A percentile compares a stretch with the other conserved stretches of the same genome.
Evolutionary conservation across 2,113 vertebrate genomes (phyloP).

Genomic region (Melierax canorus): DNA sequence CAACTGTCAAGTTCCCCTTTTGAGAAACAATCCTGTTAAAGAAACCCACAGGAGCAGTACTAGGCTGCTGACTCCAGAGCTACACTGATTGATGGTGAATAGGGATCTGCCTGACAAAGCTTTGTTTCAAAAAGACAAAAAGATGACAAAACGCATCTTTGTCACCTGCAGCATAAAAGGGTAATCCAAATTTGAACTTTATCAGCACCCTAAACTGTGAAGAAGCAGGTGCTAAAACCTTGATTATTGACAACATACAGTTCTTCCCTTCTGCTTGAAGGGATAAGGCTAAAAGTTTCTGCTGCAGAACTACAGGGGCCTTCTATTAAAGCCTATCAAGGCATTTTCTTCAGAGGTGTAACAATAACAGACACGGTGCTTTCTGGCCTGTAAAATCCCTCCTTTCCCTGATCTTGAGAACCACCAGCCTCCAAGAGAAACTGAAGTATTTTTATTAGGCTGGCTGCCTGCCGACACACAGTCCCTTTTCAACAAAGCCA

Average conservation of each 20-base stretch:
- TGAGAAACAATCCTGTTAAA: not conserved
- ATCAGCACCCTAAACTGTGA: not conserved
- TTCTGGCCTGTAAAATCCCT: not conserved
- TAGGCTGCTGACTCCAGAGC: not conserved
- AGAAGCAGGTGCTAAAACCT: not conserved
- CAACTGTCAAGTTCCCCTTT: not conserved
- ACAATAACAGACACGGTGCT: not conserved
- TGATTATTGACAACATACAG: not conserved
- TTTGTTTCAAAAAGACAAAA: not conserved
- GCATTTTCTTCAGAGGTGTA: not conserved
- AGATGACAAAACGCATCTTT: not conserved
- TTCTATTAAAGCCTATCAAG: not conserved
- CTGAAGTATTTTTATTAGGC: not conserved
- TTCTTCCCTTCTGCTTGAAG: not conserved
- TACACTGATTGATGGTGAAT: not conserved
- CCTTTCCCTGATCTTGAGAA: not conserved
- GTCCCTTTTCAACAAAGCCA: not conserved
- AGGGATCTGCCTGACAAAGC: not conserved
- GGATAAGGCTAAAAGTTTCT: not conserved
- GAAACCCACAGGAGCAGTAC: rapidly evolving
- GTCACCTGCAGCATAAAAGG: not conserved
- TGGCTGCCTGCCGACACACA: not conserved
- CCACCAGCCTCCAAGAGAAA: not conserved
- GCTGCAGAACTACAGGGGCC: not conserved
- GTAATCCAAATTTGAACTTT: not conserved